phyloP scores from a whole-genome alignment of 2,113 vertebrate genomes.

The Natator depressus region DNA sequence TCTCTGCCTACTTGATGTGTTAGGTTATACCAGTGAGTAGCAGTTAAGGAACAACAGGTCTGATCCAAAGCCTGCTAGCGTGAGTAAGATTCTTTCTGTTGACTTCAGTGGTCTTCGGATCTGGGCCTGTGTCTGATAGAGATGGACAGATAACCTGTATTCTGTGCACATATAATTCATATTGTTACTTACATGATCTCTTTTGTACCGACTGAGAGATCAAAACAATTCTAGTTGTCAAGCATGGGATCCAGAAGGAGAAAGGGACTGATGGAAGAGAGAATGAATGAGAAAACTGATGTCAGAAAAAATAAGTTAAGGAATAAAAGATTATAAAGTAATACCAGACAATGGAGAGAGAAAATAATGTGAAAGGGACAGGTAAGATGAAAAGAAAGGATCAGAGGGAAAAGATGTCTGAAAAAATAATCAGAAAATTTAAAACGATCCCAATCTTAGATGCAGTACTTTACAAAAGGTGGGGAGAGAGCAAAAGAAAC shows the following conservation, averaged over 20 bases:
- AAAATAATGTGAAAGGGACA: not conserved
- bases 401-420: not conserved
- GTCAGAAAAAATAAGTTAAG: not conserved
- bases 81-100: accelerated
- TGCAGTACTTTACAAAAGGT: not conserved
- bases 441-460: not conserved
- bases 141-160: not conserved
- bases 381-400: not conserved
- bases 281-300: not conserved
- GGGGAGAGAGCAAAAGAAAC: not conserved
- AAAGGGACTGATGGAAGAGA: not conserved
- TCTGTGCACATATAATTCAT: accelerated
- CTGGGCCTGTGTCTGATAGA: accelerated
- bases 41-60: not conserved
- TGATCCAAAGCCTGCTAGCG: not conserved
- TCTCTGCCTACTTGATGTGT: not conserved
- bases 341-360: not conserved
- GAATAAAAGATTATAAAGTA: not conserved
- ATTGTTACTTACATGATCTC: accelerated
- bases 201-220: accelerated
- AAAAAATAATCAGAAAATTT: not conserved
- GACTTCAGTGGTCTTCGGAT: not conserved
- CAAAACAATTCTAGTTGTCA: not conserved
- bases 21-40: too few relatives aligned
- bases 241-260: not conserved